Conservation (phyloP, 1,140 invertebrate genomes). For the Ctenoplectra terminalis region DNA sequence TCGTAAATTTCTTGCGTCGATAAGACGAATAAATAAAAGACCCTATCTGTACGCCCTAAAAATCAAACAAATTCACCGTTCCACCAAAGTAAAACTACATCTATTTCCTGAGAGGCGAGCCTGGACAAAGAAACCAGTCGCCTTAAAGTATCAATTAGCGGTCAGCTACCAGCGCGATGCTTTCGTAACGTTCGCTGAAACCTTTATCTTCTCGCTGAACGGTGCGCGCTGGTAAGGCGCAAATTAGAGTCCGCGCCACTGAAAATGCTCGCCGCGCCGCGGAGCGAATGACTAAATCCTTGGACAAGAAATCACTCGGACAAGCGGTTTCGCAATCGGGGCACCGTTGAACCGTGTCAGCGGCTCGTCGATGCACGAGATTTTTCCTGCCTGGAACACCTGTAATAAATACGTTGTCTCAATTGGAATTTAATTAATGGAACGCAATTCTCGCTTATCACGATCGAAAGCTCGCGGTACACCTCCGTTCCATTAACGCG, state of each 20-base stretch:
- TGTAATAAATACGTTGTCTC: constrained; percentile 49
- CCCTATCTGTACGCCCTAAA: too few species aligned
- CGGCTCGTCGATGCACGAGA: constrained; percentile 18
- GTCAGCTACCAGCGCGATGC: too few species aligned
- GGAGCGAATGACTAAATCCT: constrained; percentile 26
- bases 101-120: too few species aligned
- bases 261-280: background rate
- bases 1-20: too few species aligned
- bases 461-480: constrained; percentile 33
- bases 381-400: background rate
- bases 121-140: constrained; percentile 6
- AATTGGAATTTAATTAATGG: constrained; percentile 53
- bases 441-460: constrained; percentile 38
- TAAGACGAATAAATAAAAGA: background rate
- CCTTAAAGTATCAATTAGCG: constrained; percentile 12
- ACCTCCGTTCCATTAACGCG: constrained; percentile 46
- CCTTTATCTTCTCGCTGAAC: background rate
- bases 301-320: constrained; percentile 15
- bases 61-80: too few species aligned
- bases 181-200: constrained; percentile 6
- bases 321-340: constrained; percentile 22
- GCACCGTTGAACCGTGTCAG: constrained; percentile 38
- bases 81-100: background rate
- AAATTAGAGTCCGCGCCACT: constrained; percentile 1
- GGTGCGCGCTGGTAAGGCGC: background rate